Base-by-base conservation (phyloP, 2,888 invertebrate genomes). In the Romanomermis culicivorax region DNA sequence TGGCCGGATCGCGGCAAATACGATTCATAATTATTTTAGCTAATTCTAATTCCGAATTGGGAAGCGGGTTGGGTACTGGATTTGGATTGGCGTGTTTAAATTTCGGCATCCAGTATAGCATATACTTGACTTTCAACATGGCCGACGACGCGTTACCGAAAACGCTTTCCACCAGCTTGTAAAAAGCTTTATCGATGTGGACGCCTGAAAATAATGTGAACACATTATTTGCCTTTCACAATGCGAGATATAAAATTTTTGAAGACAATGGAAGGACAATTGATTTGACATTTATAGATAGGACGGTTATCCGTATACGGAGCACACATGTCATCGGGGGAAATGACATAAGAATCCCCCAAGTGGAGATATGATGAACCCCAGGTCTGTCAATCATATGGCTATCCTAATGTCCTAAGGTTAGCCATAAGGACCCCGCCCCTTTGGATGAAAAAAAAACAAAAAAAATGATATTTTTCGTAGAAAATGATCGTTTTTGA, bases 51-150 rank as follows among this genome's bases (percentile, higher is more conserved):
- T 7, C 17, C 2, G 36, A 11, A 7, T 42, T 7, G 11, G 56
- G 54, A 4, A 54, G 29, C n/a, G 52, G 23, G 3, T 23, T 62
- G 0, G 86, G 87, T 54, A 84, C 69, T 2, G 78, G 78, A 82
- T 85, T 91, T 0, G 91, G 91, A 55, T 83, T 84, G 1, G 82
- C 70, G 67, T 89, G 80, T 66, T 80, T 84, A 67, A 97, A 86
- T 70, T 95, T 97, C 0, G 93, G 89, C 72, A 77, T 71, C 79
- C 78, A 79, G 63, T 78, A 79, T 61, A 75, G 65, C 75, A 77
- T 76, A 42, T 78, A 68, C 52, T 69, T 71, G 56, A 60, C 58
- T 56, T 68, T 69, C 45, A 69, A 67, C 53, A 73, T 67, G 0
- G 74, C 75, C 60, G 72, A 71, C 0, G 83, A 83, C 55, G 70